Conservation (phyloP, 2,797 vertebrate genomes). For the Amazona ochrocephala region DNA sequence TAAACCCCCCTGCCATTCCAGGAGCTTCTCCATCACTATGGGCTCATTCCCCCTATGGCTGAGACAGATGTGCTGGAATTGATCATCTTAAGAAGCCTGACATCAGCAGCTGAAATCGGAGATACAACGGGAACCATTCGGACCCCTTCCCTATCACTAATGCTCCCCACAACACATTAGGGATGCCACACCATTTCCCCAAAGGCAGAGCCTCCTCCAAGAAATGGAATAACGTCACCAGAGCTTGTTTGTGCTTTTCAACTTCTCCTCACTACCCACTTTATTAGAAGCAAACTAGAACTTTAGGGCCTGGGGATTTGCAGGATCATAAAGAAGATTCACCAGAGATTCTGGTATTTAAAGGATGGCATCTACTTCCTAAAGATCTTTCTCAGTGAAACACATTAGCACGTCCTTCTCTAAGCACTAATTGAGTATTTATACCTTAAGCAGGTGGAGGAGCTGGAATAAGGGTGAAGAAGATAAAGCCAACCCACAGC, state of each 20-base stretch:
- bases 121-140: rapidly evolving
- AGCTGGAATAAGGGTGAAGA: not conserved
- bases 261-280: not conserved
- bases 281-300: not conserved
- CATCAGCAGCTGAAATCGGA: not conserved
- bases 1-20: not conserved
- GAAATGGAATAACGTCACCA: not conserved
- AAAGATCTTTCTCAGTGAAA: not conserved
- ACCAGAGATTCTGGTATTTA: not conserved
- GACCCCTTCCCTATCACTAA: not conserved
- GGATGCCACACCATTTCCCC: not conserved
- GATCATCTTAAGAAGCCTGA: not conserved
- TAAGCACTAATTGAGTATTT: not conserved
- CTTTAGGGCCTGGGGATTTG: not conserved
- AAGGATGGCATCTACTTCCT: not conserved
- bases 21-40: not conserved
- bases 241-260: not conserved
- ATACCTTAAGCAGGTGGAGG: not conserved
- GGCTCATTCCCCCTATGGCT: not conserved
- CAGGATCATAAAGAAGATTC: not conserved
- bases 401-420: not conserved
- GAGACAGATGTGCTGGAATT: not conserved
- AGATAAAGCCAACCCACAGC: not conserved
- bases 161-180: not conserved
- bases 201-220: not conserved